Conservation (phyloP, 2,113 vertebrate species). For the Hoplias malabaricus region DNA sequence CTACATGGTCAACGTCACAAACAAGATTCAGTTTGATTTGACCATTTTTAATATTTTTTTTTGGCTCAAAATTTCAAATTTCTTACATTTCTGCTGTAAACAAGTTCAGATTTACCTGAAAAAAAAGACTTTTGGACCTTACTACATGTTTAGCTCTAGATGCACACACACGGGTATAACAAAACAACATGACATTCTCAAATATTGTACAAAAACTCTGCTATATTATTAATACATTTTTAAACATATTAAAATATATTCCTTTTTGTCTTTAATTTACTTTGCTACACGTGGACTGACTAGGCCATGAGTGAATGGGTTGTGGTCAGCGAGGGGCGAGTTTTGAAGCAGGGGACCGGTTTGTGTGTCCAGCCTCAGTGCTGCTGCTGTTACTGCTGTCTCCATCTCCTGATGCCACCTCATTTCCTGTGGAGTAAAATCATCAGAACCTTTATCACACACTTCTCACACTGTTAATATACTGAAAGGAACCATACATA, state of each 20-base stretch:
- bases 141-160: slow-evolving; percentile 30
- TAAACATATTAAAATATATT: slow-evolving; percentile 75
- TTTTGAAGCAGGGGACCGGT: slow-evolving; percentile 76
- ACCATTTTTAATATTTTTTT: too few relatives aligned
- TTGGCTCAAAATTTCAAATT: too few relatives aligned
- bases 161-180: slow-evolving; percentile 45
- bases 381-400: slow-evolving; percentile 64
- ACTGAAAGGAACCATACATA: background rate
- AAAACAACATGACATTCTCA: slow-evolving; percentile 43
- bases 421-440: slow-evolving; percentile 62
- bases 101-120: too few relatives aligned
- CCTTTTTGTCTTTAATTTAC: slow-evolving; percentile 72
- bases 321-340: slow-evolving; percentile 88
- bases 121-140: too few relatives aligned
- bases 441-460: background rate
- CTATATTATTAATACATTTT: slow-evolving; percentile 41
- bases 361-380: slow-evolving; percentile 72
- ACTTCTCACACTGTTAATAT: background rate
- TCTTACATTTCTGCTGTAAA: too few relatives aligned
- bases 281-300: slow-evolving; percentile 72
- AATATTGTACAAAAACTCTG: slow-evolving; percentile 57
- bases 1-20: too few relatives aligned
- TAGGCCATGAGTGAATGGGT: slow-evolving; percentile 36
- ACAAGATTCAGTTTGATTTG: too few relatives aligned
- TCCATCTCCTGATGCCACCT: slow-evolving; percentile 86